Base-by-base conservation (phyloP, 2,113 vertebrate species). In the Dolichotis patagonum region DNA sequence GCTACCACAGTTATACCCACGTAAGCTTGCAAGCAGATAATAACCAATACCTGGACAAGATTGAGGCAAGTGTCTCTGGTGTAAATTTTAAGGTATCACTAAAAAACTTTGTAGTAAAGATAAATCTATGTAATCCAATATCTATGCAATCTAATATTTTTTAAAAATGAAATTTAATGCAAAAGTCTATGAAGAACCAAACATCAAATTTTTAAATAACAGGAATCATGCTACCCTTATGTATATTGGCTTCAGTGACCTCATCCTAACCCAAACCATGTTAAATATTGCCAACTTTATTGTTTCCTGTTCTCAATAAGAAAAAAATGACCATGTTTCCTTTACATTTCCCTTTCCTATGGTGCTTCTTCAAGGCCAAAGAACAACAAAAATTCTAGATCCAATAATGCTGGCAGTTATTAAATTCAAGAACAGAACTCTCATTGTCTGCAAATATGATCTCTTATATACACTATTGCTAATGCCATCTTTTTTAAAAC, bases 21-120 rank as follows among this genome's bases (percentile, higher is more conserved):
- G 82, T 88, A 88, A 96, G 73, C n/a, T 80, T 87, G 24, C 43
- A 93, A 90, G 28, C 38, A 81, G 81, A 95, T 81, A 11, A 38
- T 67, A 83, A 96, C 49, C 28, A 95, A 90, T 46, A 82, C 49
- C 8, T 52, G 54, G 46, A 78, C 56, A 43, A 82, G 24, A 8
- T 9, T 78, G 43, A 92, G 56, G 49, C 38, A 94, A 54, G 28
- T 41, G 1, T 85, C 62, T 94, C 26, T 92, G 85, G 82, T 41
- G 41, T 49, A 92, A 81, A 94, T 54, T 85, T 69, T 90, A 92
- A 92, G 43, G 26, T 35, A n/a, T 84, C 7, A 75, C 22, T n/a
- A 19, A 41, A 80, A 95, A 75, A 92, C 35, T 89, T 54, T 52
- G 11, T 69, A 71, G 60, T 91, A 89, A 75, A 71, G 69, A 41